These are phyloP conservation scores for Dendronephthya gigantea DNA, from an alignment of 64 coral and sea anemone species.

Conservation along the genomic window DNA sequence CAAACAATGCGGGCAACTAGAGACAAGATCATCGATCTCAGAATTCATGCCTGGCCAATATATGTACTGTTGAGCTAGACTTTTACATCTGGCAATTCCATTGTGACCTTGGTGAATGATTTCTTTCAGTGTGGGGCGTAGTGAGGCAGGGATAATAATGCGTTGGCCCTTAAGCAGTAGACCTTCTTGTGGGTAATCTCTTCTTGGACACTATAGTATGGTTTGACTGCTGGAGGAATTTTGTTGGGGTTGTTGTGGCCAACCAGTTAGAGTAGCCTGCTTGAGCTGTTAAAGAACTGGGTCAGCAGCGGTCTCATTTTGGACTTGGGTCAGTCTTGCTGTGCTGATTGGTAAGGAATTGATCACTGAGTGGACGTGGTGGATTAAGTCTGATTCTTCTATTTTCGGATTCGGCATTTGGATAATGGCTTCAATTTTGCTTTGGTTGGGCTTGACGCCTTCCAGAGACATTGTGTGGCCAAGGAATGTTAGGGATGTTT, in stretches of 20 bases:
- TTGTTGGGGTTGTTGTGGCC: background rate
- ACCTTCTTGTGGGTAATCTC: background rate
- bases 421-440: too few species aligned
- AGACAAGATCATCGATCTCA: background rate
- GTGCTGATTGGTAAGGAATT: background rate
- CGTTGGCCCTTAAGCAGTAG: background rate
- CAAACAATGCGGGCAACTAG: background rate
- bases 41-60: constrained; percentile 1
- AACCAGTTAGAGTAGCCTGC: background rate
- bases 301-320: background rate
- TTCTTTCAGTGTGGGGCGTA: background rate
- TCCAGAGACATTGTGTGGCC: too few species aligned
- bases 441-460: too few species aligned
- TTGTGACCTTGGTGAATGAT: constrained; percentile 1
- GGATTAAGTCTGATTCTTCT: background rate
- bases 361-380: background rate
- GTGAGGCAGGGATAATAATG: background rate
- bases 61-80: background rate
- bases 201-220: background rate
- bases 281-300: background rate
- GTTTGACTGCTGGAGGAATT: background rate
- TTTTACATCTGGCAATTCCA: background rate
- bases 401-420: background rate
- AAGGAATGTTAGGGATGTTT: too few species aligned
- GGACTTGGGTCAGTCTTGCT: background rate